Conservation (phyloP, 2,888 invertebrate genomes). For the Fabriciana adippe region DNA sequence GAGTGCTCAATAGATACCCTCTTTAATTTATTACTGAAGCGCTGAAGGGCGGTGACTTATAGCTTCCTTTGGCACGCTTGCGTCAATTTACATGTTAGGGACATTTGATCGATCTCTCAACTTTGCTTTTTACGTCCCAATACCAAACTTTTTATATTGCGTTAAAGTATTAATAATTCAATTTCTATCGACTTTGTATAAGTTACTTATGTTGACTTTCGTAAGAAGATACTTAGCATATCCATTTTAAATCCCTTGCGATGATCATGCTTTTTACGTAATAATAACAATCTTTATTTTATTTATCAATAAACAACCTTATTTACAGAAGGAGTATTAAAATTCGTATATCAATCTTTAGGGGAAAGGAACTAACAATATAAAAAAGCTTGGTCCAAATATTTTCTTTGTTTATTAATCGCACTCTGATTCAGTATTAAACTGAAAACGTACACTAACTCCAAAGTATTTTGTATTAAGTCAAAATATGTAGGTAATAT, state of each 20-base stretch:
- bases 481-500: conserved; percentile 40
- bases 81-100: conserved; percentile 43
- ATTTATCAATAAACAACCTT: not conserved
- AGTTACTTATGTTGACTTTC: conserved; percentile 15
- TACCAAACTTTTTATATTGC: conserved; percentile 32
- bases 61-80: conserved; percentile 53
- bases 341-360: not conserved
- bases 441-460: conserved; percentile 9
- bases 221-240: conserved; percentile 18
- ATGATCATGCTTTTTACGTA: not conserved
- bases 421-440: not conserved
- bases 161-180: conserved; percentile 26
- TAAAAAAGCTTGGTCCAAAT: not conserved
- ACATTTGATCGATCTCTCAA: conserved; percentile 40
- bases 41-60: conserved; percentile 64
- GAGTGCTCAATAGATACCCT: conserved; percentile 68
- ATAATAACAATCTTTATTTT: not conserved
- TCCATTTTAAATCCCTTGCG: conserved; percentile 14
- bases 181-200: conserved; percentile 21
- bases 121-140: conserved; percentile 37
- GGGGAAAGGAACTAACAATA: not conserved
- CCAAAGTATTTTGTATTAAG: conserved; percentile 8
- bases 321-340: not conserved
- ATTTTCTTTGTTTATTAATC: conserved; percentile 12
- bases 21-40: conserved; percentile 69